These are phyloP conservation scores for Sarotherodon lohbergeri DNA, from an alignment of 2,113 vertebrate species.

Conservation along the genomic window DNA sequence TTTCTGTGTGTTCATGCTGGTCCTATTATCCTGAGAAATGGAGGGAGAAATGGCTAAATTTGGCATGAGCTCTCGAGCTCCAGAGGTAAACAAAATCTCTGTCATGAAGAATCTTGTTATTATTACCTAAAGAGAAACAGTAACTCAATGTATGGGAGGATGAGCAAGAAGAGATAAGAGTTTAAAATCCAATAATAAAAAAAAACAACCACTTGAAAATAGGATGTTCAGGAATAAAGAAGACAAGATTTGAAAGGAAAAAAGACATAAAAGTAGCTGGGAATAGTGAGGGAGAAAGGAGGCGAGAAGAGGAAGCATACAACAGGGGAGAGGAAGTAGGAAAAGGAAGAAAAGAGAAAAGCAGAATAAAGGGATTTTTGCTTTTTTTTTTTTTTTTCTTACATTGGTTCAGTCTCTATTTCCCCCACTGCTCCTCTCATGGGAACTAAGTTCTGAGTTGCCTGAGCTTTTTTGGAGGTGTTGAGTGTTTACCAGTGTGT, in stretches of 20 bases:
- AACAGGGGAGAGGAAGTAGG: neutral
- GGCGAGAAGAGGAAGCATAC: neutral
- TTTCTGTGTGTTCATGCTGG: neutral
- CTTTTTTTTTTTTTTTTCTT: neutral
- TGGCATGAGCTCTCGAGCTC: neutral
- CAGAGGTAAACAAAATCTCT: conserved; percentile 1
- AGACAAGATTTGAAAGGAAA: neutral
- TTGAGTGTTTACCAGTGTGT: conserved; percentile 8
- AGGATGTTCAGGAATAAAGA: conserved; percentile 12
- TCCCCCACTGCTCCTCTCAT: conserved; percentile 13
- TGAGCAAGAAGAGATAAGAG: neutral
- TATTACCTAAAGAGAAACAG: conserved; percentile 3
- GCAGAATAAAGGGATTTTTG: neutral
- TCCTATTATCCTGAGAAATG: conserved; percentile 11
- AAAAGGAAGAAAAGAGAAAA: neutral
- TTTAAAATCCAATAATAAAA: neutral
- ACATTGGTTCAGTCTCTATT: no score
- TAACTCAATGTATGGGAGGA: neutral
- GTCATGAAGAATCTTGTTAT: neutral
- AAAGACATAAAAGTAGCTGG: neutral
- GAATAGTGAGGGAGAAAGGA: neutral
- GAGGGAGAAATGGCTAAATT: conserved; percentile 6
- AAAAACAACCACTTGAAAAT: neutral
- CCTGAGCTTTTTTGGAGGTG: conserved; percentile 38
- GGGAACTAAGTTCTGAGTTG: conserved; percentile 48